Evolutionary conservation across 2,113 vertebrate genomes (phyloP).

Genomic region (Corythornis vintsioides): DNA sequence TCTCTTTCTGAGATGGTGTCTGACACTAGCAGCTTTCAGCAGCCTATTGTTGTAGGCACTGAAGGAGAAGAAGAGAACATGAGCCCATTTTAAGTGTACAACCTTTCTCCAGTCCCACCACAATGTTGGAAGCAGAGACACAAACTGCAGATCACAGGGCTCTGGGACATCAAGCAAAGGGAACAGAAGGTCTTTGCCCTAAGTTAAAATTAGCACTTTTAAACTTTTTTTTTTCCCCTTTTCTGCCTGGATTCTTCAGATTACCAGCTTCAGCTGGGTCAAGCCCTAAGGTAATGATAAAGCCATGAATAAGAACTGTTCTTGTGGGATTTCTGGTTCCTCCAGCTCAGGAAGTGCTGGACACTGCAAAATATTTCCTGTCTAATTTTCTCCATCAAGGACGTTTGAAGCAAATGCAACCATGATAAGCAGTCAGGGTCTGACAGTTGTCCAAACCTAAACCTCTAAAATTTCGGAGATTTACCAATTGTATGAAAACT

Average conservation of each 20-base stretch:
- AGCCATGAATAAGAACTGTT: background rate
- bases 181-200: background rate
- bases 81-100: background rate
- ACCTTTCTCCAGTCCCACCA: background rate
- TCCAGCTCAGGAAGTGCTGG: background rate
- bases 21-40: background rate
- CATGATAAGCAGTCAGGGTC: background rate
- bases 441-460: background rate
- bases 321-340: background rate
- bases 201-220: background rate
- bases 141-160: rapidly evolving
- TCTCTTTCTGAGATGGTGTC: background rate
- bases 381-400: background rate
- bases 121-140: background rate
- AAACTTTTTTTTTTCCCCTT: background rate
- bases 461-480: background rate
- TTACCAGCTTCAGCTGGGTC: background rate
- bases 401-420: background rate
- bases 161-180: background rate
- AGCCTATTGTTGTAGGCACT: background rate
- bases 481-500: background rate
- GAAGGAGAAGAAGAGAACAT: background rate
- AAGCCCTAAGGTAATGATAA: background rate
- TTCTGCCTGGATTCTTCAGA: background rate
- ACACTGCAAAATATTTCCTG: constrained; percentile 2